Conservation (phyloP, 2,888 invertebrate species). For the Eutolmus rufibarbis region DNA sequence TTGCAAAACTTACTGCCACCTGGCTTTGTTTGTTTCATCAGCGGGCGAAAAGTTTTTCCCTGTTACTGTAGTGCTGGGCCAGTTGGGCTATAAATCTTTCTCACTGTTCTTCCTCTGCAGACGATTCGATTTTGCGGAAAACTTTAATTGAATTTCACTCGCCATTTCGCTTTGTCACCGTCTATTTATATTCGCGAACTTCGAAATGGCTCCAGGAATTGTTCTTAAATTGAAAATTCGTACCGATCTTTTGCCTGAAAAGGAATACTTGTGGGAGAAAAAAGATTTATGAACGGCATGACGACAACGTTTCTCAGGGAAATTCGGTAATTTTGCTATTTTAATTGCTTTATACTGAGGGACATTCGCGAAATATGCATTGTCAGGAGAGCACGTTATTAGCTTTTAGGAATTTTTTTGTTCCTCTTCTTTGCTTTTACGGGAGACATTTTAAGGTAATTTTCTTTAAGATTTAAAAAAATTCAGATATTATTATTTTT, state of each 20-base stretch:
- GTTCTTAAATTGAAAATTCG: conserved; percentile 15
- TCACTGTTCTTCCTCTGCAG: conserved; percentile 6
- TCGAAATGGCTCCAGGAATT: conserved; percentile 20
- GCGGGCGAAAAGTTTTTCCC: not conserved
- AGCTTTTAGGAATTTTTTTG: not conserved
- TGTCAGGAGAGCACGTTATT: not conserved
- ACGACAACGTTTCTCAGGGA: not conserved
- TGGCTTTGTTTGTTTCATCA: conserved; percentile 32
- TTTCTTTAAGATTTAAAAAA: too few relatives aligned
- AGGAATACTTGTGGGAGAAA: not conserved
- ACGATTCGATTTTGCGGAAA: conserved; percentile 19
- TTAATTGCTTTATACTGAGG: not conserved
- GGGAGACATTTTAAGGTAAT: too few relatives aligned
- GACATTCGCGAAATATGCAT: not conserved
- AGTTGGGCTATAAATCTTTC: conserved; percentile 12
- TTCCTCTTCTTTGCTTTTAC: too few relatives aligned
- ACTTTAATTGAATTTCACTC: conserved; percentile 31
- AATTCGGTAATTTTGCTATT: not conserved
- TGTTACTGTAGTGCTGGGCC: not conserved
- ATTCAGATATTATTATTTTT: too few relatives aligned
- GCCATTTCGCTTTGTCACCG: conserved; percentile 27
- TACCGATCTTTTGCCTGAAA: not conserved
- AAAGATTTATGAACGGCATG: not conserved
- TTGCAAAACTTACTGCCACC: conserved; percentile 23
- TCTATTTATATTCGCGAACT: conserved; percentile 8